A percentile compares a stretch with the other conserved stretches of the same genome.
Evolutionary conservation across 2,888 invertebrate species (phyloP).

Genomic region (Chymomyza procnemis): DNA sequence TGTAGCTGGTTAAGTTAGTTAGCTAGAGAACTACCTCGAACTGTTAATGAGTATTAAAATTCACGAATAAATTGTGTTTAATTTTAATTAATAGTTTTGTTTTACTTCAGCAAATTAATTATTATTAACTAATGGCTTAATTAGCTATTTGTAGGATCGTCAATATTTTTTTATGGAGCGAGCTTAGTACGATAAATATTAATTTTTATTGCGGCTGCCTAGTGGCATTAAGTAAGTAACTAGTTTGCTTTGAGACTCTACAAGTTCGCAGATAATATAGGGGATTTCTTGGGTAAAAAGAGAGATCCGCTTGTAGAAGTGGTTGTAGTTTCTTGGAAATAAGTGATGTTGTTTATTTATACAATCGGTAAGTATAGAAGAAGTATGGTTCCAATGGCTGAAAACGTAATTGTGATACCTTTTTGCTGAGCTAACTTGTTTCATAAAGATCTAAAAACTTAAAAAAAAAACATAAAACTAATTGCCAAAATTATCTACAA

Average conservation of each 20-base stretch:
- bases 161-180: neutral
- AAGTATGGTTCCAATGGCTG: too few relatives aligned
- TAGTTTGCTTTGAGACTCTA: neutral
- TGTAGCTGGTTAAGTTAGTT: slow-evolving; percentile 27
- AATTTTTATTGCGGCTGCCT: neutral
- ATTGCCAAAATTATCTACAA: too few relatives aligned
- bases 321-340: neutral
- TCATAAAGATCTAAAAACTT: too few relatives aligned
- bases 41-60: slow-evolving; percentile 11
- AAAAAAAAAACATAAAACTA: neutral
- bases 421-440: too few relatives aligned
- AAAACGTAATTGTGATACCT: too few relatives aligned
- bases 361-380: neutral
- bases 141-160: neutral
- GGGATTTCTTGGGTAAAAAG: neutral
- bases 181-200: neutral
- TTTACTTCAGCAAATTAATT: too few relatives aligned
- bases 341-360: neutral
- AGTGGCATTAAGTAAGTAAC: neutral
- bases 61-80: neutral
- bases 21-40: slow-evolving; percentile 19
- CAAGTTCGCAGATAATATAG: neutral
- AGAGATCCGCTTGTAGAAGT: too few relatives aligned
- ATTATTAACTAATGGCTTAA: neutral
- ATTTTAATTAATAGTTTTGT: neutral